phyloP scores from a whole-genome alignment of 2,113 vertebrate species.

The Ictidomys tridecemlineatus region DNA sequence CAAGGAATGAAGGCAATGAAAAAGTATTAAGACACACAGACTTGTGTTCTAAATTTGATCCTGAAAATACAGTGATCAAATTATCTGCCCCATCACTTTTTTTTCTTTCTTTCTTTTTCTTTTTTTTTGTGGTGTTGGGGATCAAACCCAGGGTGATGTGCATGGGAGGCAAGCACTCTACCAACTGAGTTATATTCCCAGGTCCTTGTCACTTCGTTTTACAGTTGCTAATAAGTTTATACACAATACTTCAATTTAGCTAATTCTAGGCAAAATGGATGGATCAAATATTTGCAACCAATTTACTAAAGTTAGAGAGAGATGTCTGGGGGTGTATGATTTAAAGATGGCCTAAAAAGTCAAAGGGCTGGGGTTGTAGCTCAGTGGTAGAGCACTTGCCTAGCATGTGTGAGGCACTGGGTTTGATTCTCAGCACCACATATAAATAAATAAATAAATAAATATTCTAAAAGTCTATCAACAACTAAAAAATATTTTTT shows the following conservation, averaged over 20 bases:
- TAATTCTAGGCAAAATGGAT: conserved; percentile 25
- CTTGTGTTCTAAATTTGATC: conserved; percentile 28
- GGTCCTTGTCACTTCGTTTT: neutral
- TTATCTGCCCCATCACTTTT: neutral
- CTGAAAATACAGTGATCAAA: conserved; percentile 16
- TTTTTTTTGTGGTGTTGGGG: too few relatives aligned
- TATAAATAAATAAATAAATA: too few relatives aligned
- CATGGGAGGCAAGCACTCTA: too few relatives aligned
- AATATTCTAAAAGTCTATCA: too few relatives aligned
- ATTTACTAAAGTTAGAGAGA: neutral
- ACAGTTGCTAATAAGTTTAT: neutral
- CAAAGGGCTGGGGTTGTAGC: too few relatives aligned
- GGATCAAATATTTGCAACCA: conserved; percentile 23
- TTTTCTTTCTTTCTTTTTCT: neutral
- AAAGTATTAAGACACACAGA: neutral
- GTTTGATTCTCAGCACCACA: too few relatives aligned
- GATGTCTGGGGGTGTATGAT: neutral
- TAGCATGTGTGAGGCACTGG: too few relatives aligned
- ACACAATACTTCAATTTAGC: neutral
- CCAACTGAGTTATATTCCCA: too few relatives aligned
- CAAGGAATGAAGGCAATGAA: conserved; percentile 27
- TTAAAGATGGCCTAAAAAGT: neutral
- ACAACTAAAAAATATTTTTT: too few relatives aligned
- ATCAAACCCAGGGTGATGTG: too few relatives aligned
- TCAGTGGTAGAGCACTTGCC: too few relatives aligned